Evolutionary conservation across 2,888 invertebrate genomes (phyloP).

Genomic region (Ornithoptera priamus): DNA sequence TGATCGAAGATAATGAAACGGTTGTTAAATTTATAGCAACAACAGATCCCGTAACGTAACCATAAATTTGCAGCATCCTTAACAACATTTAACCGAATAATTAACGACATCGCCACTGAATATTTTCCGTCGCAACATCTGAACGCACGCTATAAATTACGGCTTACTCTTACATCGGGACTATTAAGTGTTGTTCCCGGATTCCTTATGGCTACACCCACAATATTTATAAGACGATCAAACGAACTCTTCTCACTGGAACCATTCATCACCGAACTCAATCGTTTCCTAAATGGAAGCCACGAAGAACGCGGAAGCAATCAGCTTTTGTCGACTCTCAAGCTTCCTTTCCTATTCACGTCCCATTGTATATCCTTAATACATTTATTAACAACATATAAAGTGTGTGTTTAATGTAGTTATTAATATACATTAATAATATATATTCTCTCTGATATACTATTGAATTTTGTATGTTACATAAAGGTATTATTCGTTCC

Average conservation of each 20-base stretch:
- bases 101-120: slow-evolving; percentile 30
- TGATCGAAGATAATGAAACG: not conserved
- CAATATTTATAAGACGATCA: slow-evolving; percentile 72
- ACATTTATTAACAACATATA: not conserved
- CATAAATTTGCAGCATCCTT: slow-evolving; percentile 24
- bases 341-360: not conserved
- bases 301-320: slow-evolving; percentile 61
- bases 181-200: slow-evolving; percentile 55
- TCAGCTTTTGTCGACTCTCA: slow-evolving; percentile 5
- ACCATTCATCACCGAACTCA: slow-evolving; percentile 65
- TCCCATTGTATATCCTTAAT: not conserved
- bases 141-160: slow-evolving; percentile 33
- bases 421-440: not conserved
- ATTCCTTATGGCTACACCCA: slow-evolving; percentile 52
- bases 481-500: too few relatives aligned
- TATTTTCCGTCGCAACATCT: slow-evolving; percentile 31
- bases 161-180: slow-evolving; percentile 45
- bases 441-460: not conserved
- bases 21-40: not conserved
- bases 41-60: not conserved
- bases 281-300: slow-evolving; percentile 58
- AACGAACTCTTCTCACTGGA: slow-evolving; percentile 52
- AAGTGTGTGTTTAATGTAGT: not conserved
- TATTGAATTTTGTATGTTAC: not conserved
- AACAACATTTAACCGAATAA: slow-evolving; percentile 29